Evolutionary conservation across 2,113 vertebrate genomes (phyloP), one percentile per base, ranked within the genome.

Genomic region (Pristiophorus japonicus): DNA sequence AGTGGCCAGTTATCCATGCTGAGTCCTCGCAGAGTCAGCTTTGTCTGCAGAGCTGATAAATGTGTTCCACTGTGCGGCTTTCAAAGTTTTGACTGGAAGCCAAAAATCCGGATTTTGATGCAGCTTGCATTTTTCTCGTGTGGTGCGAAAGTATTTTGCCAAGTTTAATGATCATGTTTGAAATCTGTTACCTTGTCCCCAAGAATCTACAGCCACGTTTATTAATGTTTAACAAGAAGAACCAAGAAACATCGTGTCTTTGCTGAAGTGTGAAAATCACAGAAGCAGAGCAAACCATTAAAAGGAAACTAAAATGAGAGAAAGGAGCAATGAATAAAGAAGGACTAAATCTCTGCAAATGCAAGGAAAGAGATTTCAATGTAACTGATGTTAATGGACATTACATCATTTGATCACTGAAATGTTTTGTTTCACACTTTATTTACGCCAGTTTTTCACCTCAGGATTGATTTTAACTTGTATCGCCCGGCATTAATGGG

Each of bases 31-130:
- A 94, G 63, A 70, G 93, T 94, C 65, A 94, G 66, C 93, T 94
- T 70, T 94, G 93, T 94, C 93, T 94, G 45, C 45, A 73, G 93
- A 94, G 63, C 93, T 94, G 93, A 94, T 94, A 94, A 94, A 94
- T 67, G 93, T 94, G 93, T 70, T 94, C 93, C 45, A 73, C 93
- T 51, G 24, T 47, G 63, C 66, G 5, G 93, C 45, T 67, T 94
- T 94, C 65, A 94, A 94, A 70, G 66, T 70, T 73, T 94, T 94
- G 93, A 94, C 24, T 70, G 65, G 20, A 70, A 70, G 93, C 93
- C 93, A 73, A 94, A 51, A 94, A 18, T 30, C 47, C 47, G 65
- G 93, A 94, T 94, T 94, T 94, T 73, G 93, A 73, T 94, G 63
- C 93, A 94, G 93, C 93, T 94, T 70, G 45, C 65, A 59, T 94